phyloP scores from a whole-genome alignment of 2,888 invertebrate genomes.

The Heliconius erato region DNA sequence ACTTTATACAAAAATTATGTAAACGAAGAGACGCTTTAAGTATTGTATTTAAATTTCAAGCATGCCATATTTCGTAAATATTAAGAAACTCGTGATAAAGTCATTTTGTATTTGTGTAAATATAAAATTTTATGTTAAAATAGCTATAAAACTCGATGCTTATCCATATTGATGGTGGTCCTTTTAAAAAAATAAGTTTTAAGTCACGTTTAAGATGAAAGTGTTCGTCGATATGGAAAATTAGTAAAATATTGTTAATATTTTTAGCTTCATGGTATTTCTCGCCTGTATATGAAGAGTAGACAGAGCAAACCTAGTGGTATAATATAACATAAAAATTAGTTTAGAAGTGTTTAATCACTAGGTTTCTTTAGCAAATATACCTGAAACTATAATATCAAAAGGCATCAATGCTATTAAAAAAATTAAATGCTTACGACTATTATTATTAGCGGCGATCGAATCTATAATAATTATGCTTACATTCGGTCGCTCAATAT shows the following conservation, averaged over 20 bases:
- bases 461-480: no score
- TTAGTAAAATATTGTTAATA: neutral
- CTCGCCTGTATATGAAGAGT: no score
- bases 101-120: neutral
- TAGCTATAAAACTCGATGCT: conserved; percentile 20
- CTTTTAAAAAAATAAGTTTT: neutral
- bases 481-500: no score
- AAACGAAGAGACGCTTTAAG: neutral
- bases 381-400: no score
- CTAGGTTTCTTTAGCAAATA: no score
- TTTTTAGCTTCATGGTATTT: neutral
- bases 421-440: no score
- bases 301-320: no score
- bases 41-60: conserved; percentile 1
- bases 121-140: conserved; percentile 7
- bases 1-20: neutral
- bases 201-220: conserved; percentile 23
- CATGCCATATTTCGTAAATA: conserved; percentile 6
- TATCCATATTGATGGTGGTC: conserved; percentile 27
- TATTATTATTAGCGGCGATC: no score
- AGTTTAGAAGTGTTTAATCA: no score
- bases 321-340: no score
- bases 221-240: conserved; percentile 5
- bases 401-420: no score
- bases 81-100: conserved; percentile 3